Evolutionary conservation across 92 coral and sea anemone genomes (phyloP).

Genomic region (Zoanthus sociatus): DNA sequence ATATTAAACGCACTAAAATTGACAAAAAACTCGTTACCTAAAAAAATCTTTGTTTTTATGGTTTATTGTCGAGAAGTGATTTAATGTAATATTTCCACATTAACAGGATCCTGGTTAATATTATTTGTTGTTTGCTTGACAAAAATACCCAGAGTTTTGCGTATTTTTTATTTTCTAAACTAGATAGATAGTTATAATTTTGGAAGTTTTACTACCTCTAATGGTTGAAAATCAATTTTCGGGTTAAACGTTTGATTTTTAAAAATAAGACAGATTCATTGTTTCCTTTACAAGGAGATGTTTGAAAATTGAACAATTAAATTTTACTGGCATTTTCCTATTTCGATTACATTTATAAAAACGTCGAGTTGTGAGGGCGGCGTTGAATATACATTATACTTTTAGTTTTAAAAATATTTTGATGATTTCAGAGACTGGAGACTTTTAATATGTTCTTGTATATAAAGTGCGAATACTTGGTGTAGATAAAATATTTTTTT

Average conservation of each 20-base stretch:
- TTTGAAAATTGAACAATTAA: too few relatives aligned
- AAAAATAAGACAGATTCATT: background rate
- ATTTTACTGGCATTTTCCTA: too few relatives aligned
- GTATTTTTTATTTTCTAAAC: background rate
- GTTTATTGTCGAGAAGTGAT: background rate
- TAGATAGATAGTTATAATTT: background rate
- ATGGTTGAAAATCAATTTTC: background rate
- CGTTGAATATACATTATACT: too few relatives aligned
- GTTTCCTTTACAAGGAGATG: too few relatives aligned
- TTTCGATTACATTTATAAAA: too few relatives aligned
- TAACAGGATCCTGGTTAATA: conserved; percentile 15
- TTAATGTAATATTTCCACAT: background rate
- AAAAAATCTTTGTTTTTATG: background rate
- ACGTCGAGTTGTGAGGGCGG: too few relatives aligned
- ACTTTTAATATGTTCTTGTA: too few relatives aligned
- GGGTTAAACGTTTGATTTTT: background rate
- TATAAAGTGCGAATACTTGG: too few relatives aligned
- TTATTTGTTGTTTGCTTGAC: background rate
- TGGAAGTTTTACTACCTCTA: background rate
- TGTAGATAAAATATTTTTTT: too few relatives aligned
- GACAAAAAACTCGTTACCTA: background rate
- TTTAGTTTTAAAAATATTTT: too few relatives aligned
- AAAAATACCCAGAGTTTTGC: background rate
- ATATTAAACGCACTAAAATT: background rate
- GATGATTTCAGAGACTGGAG: too few relatives aligned